phyloP scores from a whole-genome alignment of 2,888 invertebrate genomes.

The Dicycla oo region DNA sequence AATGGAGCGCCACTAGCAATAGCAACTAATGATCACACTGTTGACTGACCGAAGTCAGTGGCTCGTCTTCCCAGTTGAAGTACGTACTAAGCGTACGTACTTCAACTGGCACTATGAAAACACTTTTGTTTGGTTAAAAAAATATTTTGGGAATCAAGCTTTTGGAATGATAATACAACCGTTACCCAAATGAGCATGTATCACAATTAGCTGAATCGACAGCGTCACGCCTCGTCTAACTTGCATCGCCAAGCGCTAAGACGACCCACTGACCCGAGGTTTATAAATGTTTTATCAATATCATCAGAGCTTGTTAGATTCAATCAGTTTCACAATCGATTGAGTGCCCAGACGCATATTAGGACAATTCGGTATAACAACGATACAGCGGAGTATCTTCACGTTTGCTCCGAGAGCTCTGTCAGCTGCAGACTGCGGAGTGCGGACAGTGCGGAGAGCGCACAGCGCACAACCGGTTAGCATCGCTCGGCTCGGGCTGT shows the following conservation, averaged over 20 bases:
- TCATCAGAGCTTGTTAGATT: slow-evolving; percentile 36
- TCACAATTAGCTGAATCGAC: slow-evolving; percentile 38
- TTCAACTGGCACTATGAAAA: too few relatives aligned
- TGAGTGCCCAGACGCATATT: slow-evolving; percentile 21
- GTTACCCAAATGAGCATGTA: slow-evolving; percentile 32
- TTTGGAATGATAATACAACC: neutral
- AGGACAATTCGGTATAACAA: slow-evolving; percentile 34
- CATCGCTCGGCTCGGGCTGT: slow-evolving; percentile 10
- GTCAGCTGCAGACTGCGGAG: slow-evolving; percentile 26
- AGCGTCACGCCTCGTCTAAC: slow-evolving; percentile 6
- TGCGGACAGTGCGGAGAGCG: neutral
- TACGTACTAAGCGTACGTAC: too few relatives aligned
- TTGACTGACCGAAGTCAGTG: neutral
- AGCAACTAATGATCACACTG: neutral
- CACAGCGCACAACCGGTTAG: slow-evolving; percentile 56
- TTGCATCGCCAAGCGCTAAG: slow-evolving; percentile 25
- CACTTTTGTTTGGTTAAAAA: too few relatives aligned
- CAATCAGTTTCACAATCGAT: slow-evolving; percentile 22
- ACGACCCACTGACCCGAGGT: too few relatives aligned
- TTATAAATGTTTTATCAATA: slow-evolving; percentile 54
- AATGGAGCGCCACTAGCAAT: slow-evolving; percentile 29
- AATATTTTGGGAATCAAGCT: neutral
- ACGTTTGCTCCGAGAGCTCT: slow-evolving; percentile 17
- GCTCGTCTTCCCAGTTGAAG: too few relatives aligned
- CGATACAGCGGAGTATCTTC: slow-evolving; percentile 22